Evolutionary conservation across 2,888 invertebrate species (phyloP), one percentile per base, ranked within the genome.

Genomic region (Liodrosophila aerea): DNA sequence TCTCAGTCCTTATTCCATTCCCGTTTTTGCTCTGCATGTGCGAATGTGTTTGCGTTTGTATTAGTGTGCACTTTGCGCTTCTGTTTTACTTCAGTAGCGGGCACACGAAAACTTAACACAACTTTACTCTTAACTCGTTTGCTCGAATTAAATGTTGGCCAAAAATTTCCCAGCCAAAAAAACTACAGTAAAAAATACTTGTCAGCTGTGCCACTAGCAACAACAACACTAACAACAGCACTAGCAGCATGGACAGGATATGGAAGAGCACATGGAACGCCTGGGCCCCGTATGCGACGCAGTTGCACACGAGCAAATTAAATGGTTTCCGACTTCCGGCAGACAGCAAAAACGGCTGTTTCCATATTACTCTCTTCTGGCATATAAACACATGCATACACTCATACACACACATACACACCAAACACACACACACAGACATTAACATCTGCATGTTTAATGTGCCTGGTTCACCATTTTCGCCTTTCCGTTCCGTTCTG

Each of bases 101-200:
- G 52, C 61, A 58, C 67, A 59, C 64, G 70, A 69, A 77, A 81
- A 80, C 85, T 84, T 84, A 73, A 76, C 85, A 84, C 82, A 81
- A 81, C 85, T 81, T 77, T 78, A 77, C 82, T 84, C 69, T 81
- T 77, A 84, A 82, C 85, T 82, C 80, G 82, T 81, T 84, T 84
- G 85, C 78, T 64, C 70, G 78, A 81, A 81, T 81, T 81, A 81
- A 81, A 84, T 77, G 82, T 80, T 76, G 76, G 68, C 67, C 69
- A 72, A 77, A 81, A 81, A 77, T 71, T 70, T 84, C 7, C 16
- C 18, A 5, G 59, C 60, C 69, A 54, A 67, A 58, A 63, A 64
- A 68, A 64, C n/a, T n/a, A 13, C 2, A 7, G 3, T 8, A n/a
- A 29, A 29, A 41, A 29, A 29, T 13, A 41, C 39, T 40, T 47